Percentiles rank a stretch among this genome's conserved stretches.
Conservation (phyloP, 2,797 vertebrate genomes). For the Adelosebastes latens region DNA sequence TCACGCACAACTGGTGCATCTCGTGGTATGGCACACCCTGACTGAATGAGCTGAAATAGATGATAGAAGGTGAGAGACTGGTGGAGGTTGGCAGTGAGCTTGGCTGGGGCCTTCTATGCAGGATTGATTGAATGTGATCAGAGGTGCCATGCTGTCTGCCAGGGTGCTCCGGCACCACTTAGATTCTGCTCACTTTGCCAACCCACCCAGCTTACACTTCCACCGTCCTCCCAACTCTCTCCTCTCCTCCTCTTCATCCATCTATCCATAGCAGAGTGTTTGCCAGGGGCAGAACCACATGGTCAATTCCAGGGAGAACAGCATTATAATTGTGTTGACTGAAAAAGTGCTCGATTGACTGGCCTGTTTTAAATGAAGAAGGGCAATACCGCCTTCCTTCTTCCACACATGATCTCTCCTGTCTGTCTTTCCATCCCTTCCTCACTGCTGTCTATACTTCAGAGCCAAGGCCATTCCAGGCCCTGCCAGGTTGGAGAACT, state of each 20-base stretch:
- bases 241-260: constrained; percentile 16
- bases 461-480: constrained; percentile 52
- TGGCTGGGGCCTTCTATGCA: constrained; percentile 18
- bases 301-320: constrained; percentile 29
- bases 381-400: constrained; percentile 19
- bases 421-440: constrained; percentile 38
- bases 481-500: constrained; percentile 66
- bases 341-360: constrained; percentile 51
- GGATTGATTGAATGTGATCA: constrained; percentile 68
- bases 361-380: constrained; percentile 51
- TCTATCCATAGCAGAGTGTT: background rate
- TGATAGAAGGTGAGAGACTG: constrained; percentile 22
- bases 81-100: constrained; percentile 12
- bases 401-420: constrained; percentile 34
- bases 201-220: constrained; percentile 39
- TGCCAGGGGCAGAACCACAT: constrained; percentile 52
- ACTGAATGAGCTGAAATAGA: background rate
- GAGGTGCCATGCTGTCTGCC: constrained; percentile 71
- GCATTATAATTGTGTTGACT: constrained; percentile 34
- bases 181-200: constrained; percentile 62
- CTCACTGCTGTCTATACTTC: constrained; percentile 28
- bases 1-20: background rate
- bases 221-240: constrained; percentile 23
- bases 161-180: constrained; percentile 56
- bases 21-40: background rate